These are phyloP conservation scores for Coenonympha arcania DNA, from an alignment of 2,888 invertebrate species.

Conservation along the genomic window DNA sequence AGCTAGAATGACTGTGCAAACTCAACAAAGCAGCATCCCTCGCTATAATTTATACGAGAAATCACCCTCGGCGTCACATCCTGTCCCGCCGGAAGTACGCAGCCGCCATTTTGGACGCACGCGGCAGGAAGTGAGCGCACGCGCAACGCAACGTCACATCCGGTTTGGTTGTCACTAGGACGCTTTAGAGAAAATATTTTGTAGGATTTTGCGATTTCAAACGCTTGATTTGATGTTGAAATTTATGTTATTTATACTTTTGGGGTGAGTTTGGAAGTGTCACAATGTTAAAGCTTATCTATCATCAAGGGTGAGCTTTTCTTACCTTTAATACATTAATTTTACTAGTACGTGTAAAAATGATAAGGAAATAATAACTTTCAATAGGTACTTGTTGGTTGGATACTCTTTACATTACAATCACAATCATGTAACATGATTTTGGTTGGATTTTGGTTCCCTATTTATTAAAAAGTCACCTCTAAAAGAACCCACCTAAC, in stretches of 20 bases:
- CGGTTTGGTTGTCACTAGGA: slow-evolving; percentile 51
- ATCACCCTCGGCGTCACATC: slow-evolving; percentile 49
- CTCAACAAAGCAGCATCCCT: slow-evolving; percentile 58
- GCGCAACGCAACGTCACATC: slow-evolving; percentile 65
- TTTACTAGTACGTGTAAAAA: too few relatives aligned
- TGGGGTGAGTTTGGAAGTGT: slow-evolving; percentile 6
- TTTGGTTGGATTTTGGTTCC: too few relatives aligned
- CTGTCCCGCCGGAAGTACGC: slow-evolving; percentile 58
- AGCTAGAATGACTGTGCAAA: slow-evolving; percentile 47
- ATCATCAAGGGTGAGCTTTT: neutral
- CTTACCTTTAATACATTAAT: neutral
- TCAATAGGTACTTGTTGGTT: too few relatives aligned
- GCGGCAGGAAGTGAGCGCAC: slow-evolving; percentile 69
- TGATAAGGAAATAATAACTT: too few relatives aligned
- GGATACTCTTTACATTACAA: too few relatives aligned
- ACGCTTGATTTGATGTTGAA: slow-evolving; percentile 28
- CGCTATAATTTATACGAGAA: slow-evolving; percentile 58
- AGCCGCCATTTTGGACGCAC: slow-evolving; percentile 72
- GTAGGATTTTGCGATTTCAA: slow-evolving; percentile 39
- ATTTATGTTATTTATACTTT: slow-evolving; percentile 30
- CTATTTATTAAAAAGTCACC: too few relatives aligned
- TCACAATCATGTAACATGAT: too few relatives aligned
- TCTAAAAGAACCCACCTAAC: too few relatives aligned
- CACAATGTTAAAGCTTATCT: neutral
- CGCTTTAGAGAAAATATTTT: slow-evolving; percentile 60